These are phyloP conservation scores for Cacoxenus indagator DNA, from an alignment of 2,888 invertebrate species.

Conservation along the genomic window DNA sequence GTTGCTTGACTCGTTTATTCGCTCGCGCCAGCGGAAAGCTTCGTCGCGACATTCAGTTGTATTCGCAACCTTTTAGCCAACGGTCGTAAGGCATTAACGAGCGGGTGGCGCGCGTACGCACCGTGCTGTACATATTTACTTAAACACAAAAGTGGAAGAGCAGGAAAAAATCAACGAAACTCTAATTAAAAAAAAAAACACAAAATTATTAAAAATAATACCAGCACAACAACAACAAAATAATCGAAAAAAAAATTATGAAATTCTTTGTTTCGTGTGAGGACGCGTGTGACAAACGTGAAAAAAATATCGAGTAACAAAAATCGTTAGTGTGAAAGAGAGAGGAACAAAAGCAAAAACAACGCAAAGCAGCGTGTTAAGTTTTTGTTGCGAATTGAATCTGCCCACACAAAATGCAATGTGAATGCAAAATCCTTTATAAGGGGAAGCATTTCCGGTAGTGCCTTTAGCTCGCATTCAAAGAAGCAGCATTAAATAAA, in stretches of 20 bases:
- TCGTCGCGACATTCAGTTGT: slow-evolving; percentile 61
- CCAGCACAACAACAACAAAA: background rate
- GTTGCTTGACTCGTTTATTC: background rate
- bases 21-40: slow-evolving; percentile 60
- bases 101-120: slow-evolving; percentile 53
- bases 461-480: slow-evolving; percentile 6
- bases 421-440: background rate
- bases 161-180: slow-evolving; percentile 25
- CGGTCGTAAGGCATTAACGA: slow-evolving; percentile 54
- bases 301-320: background rate
- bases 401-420: background rate
- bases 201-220: background rate
- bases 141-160: background rate
- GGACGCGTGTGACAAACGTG: background rate
- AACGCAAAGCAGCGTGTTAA: background rate
- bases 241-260: background rate
- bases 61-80: slow-evolving; percentile 67
- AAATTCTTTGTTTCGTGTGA: background rate
- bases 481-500: background rate
- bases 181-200: background rate
- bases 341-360: background rate
- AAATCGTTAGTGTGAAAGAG: background rate
- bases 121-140: slow-evolving; percentile 17
- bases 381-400: background rate
- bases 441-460: slow-evolving; percentile 1